Evolutionary conservation across 2,888 invertebrate genomes (phyloP).

Genomic region (Campoletis raptor): DNA sequence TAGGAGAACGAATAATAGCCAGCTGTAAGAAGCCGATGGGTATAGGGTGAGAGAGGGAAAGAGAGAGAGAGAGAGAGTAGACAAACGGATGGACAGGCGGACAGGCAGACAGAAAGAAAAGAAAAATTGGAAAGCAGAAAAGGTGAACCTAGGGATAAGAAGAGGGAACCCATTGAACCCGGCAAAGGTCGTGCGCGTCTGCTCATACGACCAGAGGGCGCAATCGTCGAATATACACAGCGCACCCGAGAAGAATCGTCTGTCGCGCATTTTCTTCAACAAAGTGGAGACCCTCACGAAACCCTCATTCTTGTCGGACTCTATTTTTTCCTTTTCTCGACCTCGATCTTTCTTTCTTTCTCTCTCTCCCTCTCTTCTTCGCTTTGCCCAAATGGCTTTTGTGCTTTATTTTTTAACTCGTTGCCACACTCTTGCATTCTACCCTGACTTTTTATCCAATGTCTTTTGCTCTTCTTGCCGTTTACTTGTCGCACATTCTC

Average conservation of each 20-base stretch:
- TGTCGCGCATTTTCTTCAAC: slow-evolving; percentile 30
- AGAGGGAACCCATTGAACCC: slow-evolving; percentile 48
- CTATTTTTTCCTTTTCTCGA: slow-evolving; percentile 1
- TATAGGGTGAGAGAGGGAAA: neutral
- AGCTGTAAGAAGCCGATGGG: slow-evolving; percentile 33
- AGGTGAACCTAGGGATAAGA: slow-evolving; percentile 49
- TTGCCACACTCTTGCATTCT: slow-evolving; percentile 21
- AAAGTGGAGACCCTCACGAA: slow-evolving; percentile 25
- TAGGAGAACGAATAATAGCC: slow-evolving; percentile 48
- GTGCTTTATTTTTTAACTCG: slow-evolving; percentile 39
- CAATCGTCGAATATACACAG: slow-evolving; percentile 50
- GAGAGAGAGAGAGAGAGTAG: neutral
- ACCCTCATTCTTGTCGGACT: slow-evolving; percentile 17
- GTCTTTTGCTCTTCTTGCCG: slow-evolving; percentile 15
- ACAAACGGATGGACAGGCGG: slow-evolving; percentile 4
- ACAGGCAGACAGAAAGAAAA: slow-evolving; percentile 12
- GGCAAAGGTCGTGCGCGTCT: slow-evolving; percentile 26
- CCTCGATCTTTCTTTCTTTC: slow-evolving; percentile 12
- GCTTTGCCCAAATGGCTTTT: slow-evolving; percentile 34
- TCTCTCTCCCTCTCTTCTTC: neutral
- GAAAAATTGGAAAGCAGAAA: slow-evolving; percentile 24
- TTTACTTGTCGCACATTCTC: slow-evolving; percentile 36
- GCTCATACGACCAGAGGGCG: slow-evolving; percentile 14
- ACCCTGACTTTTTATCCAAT: slow-evolving; percentile 29
- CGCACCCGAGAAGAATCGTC: slow-evolving; percentile 23